Conservation (phyloP, 1,140 invertebrate species). For the Drosophila pseudoobscura region DNA sequence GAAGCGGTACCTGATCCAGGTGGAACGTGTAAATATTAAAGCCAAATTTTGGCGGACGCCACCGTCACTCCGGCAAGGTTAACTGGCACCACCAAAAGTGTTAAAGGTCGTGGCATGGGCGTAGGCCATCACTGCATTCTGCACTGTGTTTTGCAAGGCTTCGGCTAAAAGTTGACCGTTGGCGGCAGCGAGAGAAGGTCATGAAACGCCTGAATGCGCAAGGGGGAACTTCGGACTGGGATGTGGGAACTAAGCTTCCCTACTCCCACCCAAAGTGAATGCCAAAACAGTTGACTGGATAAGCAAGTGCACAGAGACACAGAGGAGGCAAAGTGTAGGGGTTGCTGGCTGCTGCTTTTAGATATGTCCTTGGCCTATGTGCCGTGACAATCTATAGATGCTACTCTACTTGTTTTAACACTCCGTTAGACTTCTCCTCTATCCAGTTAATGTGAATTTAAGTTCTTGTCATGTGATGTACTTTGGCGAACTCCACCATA, state of each 20-base stretch:
- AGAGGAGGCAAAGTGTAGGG: background rate
- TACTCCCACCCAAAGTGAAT: conserved; percentile 34
- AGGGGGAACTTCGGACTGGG: conserved; percentile 3
- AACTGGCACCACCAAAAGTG: conserved; percentile 22
- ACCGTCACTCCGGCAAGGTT: conserved; percentile 29
- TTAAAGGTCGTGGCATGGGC: conserved; percentile 5
- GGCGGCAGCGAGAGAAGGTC: too few relatives aligned
- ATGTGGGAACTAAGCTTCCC: background rate
- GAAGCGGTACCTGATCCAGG: conserved; percentile 44
- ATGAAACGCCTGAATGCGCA: too few relatives aligned
- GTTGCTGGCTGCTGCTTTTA: conserved; percentile 27
- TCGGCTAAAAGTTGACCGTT: conserved; percentile 36
- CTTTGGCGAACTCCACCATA: background rate
- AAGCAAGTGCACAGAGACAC: conserved; percentile 50
- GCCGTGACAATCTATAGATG: conserved; percentile 33
- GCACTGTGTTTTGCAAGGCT: conserved; percentile 24
- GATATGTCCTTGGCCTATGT: conserved; percentile 65
- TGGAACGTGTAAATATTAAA: conserved; percentile 59
- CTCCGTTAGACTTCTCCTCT: background rate
- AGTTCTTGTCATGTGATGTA: conserved; percentile 34
- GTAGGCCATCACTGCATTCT: background rate
- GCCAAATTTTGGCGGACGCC: conserved; percentile 13
- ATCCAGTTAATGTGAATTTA: conserved; percentile 30
- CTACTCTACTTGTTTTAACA: background rate
- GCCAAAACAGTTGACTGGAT: conserved; percentile 62